Percentiles rank a stretch among this genome's conserved stretches.
These are phyloP conservation scores for Tridacna gigas DNA, from an alignment of 2,888 invertebrate genomes.

Conservation along the genomic window DNA sequence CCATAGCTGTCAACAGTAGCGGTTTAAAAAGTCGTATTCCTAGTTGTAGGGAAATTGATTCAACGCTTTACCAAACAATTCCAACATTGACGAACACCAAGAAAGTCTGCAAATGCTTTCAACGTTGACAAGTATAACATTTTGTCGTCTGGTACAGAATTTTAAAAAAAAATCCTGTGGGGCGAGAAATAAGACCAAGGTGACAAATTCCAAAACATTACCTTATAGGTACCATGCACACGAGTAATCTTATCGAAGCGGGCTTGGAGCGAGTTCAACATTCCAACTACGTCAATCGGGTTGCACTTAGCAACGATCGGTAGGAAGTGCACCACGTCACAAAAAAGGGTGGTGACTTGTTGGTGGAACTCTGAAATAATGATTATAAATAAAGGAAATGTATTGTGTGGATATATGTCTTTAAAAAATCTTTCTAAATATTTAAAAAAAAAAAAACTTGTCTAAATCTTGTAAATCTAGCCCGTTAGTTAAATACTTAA, in stretches of 20 bases:
- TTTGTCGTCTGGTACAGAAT: neutral
- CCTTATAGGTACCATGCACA: slow-evolving; percentile 69
- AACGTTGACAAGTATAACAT: neutral
- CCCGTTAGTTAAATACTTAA: too few species aligned
- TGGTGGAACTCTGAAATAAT: slow-evolving; percentile 65
- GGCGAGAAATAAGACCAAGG: neutral
- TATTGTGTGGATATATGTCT: too few species aligned
- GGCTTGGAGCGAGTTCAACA: slow-evolving; percentile 71
- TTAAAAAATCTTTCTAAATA: too few species aligned
- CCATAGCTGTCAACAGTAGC: too few species aligned
- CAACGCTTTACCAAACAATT: too few species aligned
- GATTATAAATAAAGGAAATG: too few species aligned
- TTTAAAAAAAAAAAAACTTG: too few species aligned
- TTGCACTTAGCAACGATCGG: slow-evolving; percentile 69
- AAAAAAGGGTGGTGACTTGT: slow-evolving; percentile 72
- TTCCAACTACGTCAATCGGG: slow-evolving; percentile 69
- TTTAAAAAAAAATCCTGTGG: neutral
- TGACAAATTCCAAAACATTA: slow-evolving; percentile 33
- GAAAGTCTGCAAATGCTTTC: too few species aligned
- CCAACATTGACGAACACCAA: too few species aligned
- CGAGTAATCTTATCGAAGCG: slow-evolving; percentile 70
- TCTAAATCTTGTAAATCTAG: too few species aligned
- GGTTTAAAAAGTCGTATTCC: too few species aligned
- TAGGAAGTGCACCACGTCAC: slow-evolving; percentile 76
- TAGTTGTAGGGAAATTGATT: too few species aligned